These are phyloP conservation scores for Pholis gunnellus DNA, from an alignment of 2,113 vertebrate species.

Conservation along the genomic window DNA sequence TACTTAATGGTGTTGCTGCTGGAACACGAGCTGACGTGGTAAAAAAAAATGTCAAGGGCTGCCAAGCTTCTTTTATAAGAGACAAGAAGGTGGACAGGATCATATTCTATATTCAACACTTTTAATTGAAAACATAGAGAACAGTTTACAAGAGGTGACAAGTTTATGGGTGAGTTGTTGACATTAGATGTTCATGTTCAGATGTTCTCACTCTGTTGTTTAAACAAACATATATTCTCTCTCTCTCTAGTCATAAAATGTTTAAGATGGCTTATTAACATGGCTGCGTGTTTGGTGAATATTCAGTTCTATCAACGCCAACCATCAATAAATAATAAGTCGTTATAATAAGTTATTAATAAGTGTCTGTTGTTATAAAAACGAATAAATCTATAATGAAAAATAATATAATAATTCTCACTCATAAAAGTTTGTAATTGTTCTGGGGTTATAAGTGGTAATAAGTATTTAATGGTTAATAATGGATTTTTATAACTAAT, in stretches of 20 bases:
- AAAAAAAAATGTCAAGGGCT: slow-evolving; percentile 15
- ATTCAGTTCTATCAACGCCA: not conserved
- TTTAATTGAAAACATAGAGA: not conserved
- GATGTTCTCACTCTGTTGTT: not conserved
- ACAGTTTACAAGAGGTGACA: not conserved
- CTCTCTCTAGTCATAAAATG: not conserved
- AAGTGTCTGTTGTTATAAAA: not conserved
- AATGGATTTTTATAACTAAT: not conserved
- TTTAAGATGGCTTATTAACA: not conserved
- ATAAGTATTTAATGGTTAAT: not conserved
- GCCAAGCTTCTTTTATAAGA: not conserved
- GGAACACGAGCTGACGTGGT: slow-evolving; percentile 33
- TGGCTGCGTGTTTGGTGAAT: not conserved
- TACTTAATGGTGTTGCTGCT: slow-evolving; percentile 7
- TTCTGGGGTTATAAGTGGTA: not conserved
- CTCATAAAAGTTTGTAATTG: not conserved
- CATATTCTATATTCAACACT: not conserved
- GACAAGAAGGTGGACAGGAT: not conserved
- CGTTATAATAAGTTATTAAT: too few species aligned
- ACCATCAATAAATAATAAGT: not conserved
- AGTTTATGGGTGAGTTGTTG: not conserved
- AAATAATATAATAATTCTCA: not conserved
- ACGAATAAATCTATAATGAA: not conserved
- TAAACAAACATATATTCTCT: not conserved
- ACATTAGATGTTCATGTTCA: slow-evolving; percentile 12